These are phyloP conservation scores for Ormyrus rosae DNA, from an alignment of 2,888 invertebrate genomes.

Conservation along the genomic window DNA sequence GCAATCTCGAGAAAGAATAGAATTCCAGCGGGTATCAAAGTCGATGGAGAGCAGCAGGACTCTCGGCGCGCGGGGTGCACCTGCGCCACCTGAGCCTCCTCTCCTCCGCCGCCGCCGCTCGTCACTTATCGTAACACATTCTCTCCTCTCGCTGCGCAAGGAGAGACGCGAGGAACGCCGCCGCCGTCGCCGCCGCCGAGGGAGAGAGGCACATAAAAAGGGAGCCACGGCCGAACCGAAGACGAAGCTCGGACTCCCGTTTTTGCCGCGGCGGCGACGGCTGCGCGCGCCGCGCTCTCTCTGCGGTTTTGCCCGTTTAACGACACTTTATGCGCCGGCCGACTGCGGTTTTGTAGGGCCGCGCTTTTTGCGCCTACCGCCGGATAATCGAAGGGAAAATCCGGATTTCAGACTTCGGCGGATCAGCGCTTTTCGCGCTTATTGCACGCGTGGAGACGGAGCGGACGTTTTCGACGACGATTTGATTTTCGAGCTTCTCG, in stretches of 20 bases:
- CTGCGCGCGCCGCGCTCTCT: background rate
- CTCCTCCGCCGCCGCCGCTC: slow-evolving; percentile 45
- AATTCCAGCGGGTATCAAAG: no score
- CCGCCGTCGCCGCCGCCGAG: background rate
- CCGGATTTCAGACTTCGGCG: no score
- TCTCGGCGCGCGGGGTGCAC: slow-evolving; percentile 51
- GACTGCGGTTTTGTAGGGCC: no score
- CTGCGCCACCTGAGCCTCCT: slow-evolving; percentile 58
- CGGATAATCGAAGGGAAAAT: no score
- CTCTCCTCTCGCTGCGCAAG: slow-evolving; percentile 6
- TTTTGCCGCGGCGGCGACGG: background rate
- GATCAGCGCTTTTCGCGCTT: no score
- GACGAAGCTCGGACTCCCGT: background rate
- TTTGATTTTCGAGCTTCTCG: no score
- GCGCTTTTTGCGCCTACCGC: no score
- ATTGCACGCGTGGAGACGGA: no score
- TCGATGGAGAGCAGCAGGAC: slow-evolving; percentile 45
- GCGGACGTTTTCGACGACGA: no score
- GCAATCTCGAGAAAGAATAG: no score
- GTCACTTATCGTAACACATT: slow-evolving; percentile 38
- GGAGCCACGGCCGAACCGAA: background rate
- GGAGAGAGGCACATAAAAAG: no score
- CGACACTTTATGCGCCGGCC: slow-evolving; percentile 17
- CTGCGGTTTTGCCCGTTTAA: slow-evolving; percentile 28
- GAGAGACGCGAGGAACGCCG: background rate